Evolutionary conservation across 2,113 vertebrate genomes (phyloP).

Genomic region (Equus quagga): DNA sequence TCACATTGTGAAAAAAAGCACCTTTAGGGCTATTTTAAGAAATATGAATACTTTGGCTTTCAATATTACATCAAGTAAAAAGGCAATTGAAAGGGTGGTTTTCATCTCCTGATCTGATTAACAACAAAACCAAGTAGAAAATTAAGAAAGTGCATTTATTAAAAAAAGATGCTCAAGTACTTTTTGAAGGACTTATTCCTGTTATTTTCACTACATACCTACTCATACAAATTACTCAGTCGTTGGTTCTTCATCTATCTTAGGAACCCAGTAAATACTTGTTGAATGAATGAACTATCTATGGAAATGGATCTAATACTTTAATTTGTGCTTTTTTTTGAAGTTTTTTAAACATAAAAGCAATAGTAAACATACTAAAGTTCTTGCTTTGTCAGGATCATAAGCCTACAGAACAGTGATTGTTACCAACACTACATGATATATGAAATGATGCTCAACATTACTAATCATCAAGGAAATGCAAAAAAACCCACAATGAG

Average conservation of each 20-base stretch:
- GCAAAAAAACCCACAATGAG: background rate
- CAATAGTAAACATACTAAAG: slow-evolving; percentile 22
- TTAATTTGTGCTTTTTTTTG: slow-evolving; percentile 59
- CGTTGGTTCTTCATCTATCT: background rate
- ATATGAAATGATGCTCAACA: background rate
- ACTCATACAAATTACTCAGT: background rate
- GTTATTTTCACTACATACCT: background rate
- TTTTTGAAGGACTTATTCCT: slow-evolving; percentile 41
- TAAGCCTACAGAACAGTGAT: background rate
- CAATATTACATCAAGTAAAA: slow-evolving; percentile 64
- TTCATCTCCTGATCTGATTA: slow-evolving; percentile 54
- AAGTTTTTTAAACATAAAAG: background rate
- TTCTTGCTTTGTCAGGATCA: background rate
- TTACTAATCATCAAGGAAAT: background rate
- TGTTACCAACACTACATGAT: background rate
- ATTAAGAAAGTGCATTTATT: slow-evolving; percentile 34
- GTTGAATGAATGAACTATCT: background rate
- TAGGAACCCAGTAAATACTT: slow-evolving; percentile 45
- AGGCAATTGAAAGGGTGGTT: slow-evolving; percentile 49
- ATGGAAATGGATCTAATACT: slow-evolving; percentile 34
- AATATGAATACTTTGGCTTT: slow-evolving; percentile 71
- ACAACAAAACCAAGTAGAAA: slow-evolving; percentile 73
- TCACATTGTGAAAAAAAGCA: background rate
- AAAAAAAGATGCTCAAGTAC: background rate
- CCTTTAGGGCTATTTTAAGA: slow-evolving; percentile 60